Conservation (phyloP, 2,113 vertebrate species). For the Nibea coibor region DNA sequence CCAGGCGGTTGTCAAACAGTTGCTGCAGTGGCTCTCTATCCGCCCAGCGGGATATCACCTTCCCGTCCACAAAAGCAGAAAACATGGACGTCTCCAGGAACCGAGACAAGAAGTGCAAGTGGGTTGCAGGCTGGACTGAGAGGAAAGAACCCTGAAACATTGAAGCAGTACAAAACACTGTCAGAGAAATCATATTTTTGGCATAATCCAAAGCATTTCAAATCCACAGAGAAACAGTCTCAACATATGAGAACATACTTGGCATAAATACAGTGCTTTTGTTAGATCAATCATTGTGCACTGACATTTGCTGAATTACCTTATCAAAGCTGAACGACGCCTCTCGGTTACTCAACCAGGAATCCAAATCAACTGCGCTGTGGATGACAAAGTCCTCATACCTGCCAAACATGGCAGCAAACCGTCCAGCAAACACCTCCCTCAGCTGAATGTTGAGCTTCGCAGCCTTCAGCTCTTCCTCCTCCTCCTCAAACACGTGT, state of each 20-base stretch:
- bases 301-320: slow-evolving; percentile 79
- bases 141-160: slow-evolving; percentile 93
- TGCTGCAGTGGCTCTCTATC: slow-evolving; percentile 93
- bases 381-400: slow-evolving; percentile 97
- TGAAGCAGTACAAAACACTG: neutral
- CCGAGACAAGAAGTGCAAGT: slow-evolving; percentile 94
- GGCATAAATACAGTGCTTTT: neutral
- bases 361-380: slow-evolving; percentile 91
- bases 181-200: neutral
- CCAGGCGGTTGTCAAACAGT: slow-evolving; percentile 93
- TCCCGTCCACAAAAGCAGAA: slow-evolving; percentile 97
- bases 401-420: slow-evolving; percentile 92
- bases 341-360: slow-evolving; percentile 95
- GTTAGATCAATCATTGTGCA: neutral
- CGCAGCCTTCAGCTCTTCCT: slow-evolving; percentile 88
- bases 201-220: neutral
- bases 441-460: slow-evolving; percentile 93
- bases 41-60: slow-evolving; percentile 96
- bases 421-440: slow-evolving; percentile 93
- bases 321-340: slow-evolving; percentile 97
- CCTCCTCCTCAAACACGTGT: slow-evolving; percentile 83
- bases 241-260: neutral
- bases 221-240: neutral
- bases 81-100: slow-evolving; percentile 99
- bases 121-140: slow-evolving; percentile 91